Percentiles rank a stretch among this genome's conserved stretches.
Conservation (phyloP, 2,113 vertebrate species). For the Alligator mississippiensis region DNA sequence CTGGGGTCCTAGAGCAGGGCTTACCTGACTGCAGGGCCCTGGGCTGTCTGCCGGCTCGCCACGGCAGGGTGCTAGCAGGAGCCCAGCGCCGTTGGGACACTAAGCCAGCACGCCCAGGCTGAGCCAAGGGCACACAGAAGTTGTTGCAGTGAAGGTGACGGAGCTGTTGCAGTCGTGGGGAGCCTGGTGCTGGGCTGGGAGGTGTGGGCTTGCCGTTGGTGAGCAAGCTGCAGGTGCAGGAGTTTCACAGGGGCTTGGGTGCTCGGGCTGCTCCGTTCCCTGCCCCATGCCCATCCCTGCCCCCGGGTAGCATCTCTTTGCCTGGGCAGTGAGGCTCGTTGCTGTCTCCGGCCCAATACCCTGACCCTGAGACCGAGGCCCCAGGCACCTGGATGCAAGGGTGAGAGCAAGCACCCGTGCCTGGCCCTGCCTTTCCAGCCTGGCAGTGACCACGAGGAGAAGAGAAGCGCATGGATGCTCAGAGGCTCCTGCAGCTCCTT, state of each 20-base stretch:
- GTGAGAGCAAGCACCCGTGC: fast-evolving
- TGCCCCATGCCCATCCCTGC: neutral
- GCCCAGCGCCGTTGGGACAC: no score
- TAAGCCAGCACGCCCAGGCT: no score
- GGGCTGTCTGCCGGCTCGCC: no score
- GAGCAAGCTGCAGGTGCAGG: no score
- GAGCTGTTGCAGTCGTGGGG: no score
- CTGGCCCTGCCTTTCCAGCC: fast-evolving
- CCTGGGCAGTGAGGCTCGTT: no score
- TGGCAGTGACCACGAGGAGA: fast-evolving
- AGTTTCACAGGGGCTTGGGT: neutral
- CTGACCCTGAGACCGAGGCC: fast-evolving
- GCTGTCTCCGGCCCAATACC: neutral
- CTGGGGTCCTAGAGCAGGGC: no score
- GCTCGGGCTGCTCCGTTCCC: neutral
- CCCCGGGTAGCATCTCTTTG: neutral
- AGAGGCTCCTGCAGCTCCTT: no score
- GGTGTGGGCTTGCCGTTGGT: fast-evolving
- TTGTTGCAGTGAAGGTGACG: no score
- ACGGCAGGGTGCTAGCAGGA: no score
- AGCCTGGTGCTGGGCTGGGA: fast-evolving
- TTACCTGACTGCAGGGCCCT: no score
- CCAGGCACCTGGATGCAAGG: fast-evolving
- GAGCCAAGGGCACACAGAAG: no score
- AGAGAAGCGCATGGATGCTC: neutral